phyloP scores from a whole-genome alignment of 2,797 vertebrate species.

The Mus minutoides region DNA sequence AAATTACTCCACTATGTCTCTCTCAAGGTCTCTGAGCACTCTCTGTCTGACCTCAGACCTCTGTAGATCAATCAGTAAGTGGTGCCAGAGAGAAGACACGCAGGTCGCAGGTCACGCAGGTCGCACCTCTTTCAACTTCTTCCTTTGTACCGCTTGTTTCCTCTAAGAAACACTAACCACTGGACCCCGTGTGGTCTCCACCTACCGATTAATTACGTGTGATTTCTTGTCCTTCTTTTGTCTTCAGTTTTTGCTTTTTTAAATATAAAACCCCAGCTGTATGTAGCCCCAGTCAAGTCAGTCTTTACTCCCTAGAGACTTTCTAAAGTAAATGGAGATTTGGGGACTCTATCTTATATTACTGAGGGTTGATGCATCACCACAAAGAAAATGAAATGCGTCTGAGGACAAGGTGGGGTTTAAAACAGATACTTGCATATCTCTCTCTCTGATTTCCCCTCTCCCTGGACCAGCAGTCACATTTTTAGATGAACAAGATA shows the following conservation, averaged over 20 bases:
- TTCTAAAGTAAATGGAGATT: conserved; percentile 37
- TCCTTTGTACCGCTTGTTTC: accelerated
- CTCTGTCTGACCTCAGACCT: not conserved
- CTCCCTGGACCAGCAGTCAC: not conserved
- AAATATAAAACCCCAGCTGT: not conserved
- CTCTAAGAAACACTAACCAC: not conserved
- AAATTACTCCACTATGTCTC: not conserved
- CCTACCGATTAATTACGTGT: not conserved
- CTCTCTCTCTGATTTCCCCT: conserved; percentile 19
- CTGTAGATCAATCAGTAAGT: not conserved
- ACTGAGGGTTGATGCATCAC: not conserved
- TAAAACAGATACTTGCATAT: not conserved
- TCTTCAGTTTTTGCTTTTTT: not conserved
- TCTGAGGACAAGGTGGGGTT: not conserved
- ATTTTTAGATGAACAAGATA: not conserved
- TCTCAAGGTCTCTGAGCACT: not conserved
- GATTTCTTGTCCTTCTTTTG: not conserved
- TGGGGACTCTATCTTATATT: not conserved
- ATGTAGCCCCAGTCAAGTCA: not conserved
- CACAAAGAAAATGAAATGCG: conserved; percentile 1
- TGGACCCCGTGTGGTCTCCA: not conserved
- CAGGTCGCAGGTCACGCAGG: too few relatives aligned
- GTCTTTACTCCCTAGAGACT: not conserved
- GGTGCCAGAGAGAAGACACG: not conserved
- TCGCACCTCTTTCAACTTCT: not conserved